Evolutionary conservation across 2,113 vertebrate genomes (phyloP).

Genomic region (Diadophis punctatus): DNA sequence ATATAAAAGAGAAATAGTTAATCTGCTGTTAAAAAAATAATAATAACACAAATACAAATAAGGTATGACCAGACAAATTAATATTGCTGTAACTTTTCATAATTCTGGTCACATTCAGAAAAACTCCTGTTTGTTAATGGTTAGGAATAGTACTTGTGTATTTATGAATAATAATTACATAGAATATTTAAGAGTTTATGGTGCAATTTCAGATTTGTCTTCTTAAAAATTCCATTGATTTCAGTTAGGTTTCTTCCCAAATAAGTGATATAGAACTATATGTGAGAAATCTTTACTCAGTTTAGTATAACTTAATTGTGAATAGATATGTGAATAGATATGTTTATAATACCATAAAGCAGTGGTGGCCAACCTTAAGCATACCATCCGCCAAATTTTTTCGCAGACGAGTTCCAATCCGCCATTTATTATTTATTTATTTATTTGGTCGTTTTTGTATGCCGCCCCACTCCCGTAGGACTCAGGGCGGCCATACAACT

Average conservation of each 20-base stretch:
- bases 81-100: not conserved
- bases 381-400: no score
- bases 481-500: no score
- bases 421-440: no score
- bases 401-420: no score
- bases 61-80: conserved; percentile 12
- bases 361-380: no score
- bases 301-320: not conserved
- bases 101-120: not conserved
- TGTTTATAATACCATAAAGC: not conserved
- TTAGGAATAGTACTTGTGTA: not conserved
- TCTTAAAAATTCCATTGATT: not conserved
- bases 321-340: not conserved
- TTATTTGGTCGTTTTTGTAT: no score
- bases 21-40: conserved; percentile 12
- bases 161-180: not conserved
- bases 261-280: not conserved
- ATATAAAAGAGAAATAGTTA: conserved; percentile 7
- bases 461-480: no score
- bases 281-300: not conserved
- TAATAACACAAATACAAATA: not conserved
- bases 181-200: not conserved
- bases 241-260: not conserved
- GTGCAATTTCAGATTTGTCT: not conserved
- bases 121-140: not conserved